These are phyloP conservation scores for Rotaria socialis DNA, from an alignment of 2,888 invertebrate genomes.

Conservation along the genomic window DNA sequence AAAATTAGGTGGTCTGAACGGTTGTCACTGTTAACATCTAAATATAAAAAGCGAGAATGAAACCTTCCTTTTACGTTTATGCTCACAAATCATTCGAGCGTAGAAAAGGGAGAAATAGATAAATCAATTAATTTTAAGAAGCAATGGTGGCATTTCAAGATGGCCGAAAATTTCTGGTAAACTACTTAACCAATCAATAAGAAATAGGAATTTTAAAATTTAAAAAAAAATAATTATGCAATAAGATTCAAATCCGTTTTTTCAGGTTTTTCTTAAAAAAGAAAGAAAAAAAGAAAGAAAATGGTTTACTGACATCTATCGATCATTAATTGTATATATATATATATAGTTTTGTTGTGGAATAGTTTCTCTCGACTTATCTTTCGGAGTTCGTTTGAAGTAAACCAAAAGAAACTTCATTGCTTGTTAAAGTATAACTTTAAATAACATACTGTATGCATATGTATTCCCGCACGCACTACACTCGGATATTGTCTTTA, in stretches of 20 bases:
- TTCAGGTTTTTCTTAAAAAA: background rate
- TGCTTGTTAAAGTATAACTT: too few species aligned
- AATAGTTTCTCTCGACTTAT: too few species aligned
- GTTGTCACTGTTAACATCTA: constrained; percentile 6
- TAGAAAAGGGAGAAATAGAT: background rate
- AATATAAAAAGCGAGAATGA: background rate
- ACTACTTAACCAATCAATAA: background rate
- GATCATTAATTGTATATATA: background rate
- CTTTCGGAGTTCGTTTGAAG: too few species aligned
- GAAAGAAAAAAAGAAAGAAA: background rate
- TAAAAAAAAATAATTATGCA: background rate
- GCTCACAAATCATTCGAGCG: constrained; percentile 7
- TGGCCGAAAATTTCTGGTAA: background rate
- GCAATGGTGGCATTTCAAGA: constrained; percentile 9
- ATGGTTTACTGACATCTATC: background rate
- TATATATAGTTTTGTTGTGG: background rate
- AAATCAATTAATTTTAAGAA: background rate
- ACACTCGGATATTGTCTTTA: too few species aligned
- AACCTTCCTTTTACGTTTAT: background rate
- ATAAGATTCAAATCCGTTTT: background rate
- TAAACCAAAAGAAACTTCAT: too few species aligned
- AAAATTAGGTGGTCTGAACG: background rate
- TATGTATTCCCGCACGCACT: too few species aligned
- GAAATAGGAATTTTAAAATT: too few species aligned
- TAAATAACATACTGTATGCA: too few species aligned